These are phyloP conservation scores for Diorhabda sublineata DNA, from an alignment of 1,140 invertebrate genomes.

Conservation along the genomic window DNA sequence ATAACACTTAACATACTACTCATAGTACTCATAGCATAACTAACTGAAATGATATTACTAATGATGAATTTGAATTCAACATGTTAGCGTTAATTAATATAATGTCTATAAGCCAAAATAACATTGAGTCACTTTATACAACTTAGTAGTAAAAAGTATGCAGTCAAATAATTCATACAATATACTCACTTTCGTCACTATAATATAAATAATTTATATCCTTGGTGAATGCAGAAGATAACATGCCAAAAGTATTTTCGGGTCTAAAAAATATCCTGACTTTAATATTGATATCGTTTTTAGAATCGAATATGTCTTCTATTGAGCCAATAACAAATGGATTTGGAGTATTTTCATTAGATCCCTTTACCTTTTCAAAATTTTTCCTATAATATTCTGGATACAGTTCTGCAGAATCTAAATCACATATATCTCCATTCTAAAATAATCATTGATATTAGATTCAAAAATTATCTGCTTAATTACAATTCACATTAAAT, in stretches of 20 bases:
- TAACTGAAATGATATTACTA: too few relatives aligned
- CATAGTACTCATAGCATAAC: too few relatives aligned
- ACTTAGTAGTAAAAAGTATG: too few relatives aligned
- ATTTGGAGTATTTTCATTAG: constrained; percentile 67
- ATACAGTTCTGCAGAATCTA: constrained; percentile 59
- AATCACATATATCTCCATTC: constrained; percentile 69
- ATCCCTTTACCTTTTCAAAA: constrained; percentile 55
- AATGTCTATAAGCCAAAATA: too few relatives aligned
- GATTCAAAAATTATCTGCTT: constrained; percentile 16
- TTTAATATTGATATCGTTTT: constrained; percentile 60
- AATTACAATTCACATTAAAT: neutral
- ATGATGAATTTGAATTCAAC: too few relatives aligned
- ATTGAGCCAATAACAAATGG: constrained; percentile 60
- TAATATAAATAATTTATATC: constrained; percentile 76
- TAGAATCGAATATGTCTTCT: constrained; percentile 32
- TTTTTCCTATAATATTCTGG: constrained; percentile 59
- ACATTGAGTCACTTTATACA: too few relatives aligned
- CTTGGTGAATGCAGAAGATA: constrained; percentile 32
- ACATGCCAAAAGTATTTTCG: constrained; percentile 65
- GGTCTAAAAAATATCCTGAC: constrained; percentile 73
- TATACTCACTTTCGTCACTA: constrained; percentile 59
- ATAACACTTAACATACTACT: too few relatives aligned
- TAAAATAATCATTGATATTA: constrained; percentile 33
- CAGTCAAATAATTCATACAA: too few relatives aligned
- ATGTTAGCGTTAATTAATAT: too few relatives aligned